Base-by-base conservation (phyloP, 2,797 vertebrate species). In the Esox masquinongy region DNA sequence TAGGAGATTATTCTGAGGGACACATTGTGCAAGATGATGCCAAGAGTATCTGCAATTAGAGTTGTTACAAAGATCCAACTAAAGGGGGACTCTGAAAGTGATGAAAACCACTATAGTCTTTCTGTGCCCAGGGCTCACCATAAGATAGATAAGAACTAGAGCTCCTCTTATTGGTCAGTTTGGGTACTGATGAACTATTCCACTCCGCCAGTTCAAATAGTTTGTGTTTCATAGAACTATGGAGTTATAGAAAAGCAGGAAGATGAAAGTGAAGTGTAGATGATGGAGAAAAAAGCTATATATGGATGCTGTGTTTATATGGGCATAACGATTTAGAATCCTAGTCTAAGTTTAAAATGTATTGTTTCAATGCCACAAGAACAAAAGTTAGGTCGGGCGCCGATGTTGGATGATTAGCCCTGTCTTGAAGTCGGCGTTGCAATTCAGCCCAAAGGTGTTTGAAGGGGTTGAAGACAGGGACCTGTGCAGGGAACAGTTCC, bases 101-200 rank as follows among this genome's bases (percentile, higher is more conserved):
- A 76, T 79, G 63, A 80, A 77, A 72, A 63, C 76, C 39, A 43
- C 39, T 9, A 43, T 9, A 36, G 17, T 72, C 72, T 74, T 74
- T 77, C 56, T 63, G 39, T 67, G 79, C 56, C 68, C 74, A 36
- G 53, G 39, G 17, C 0, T 19, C 12, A 15, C 17, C 34, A 4
- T 1, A 8, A 39, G 2, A 5, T 36, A 1, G 17, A 34, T 17
- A 85, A 79, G 88, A 86, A 29, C 82, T 77, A 85, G 68, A 88
- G 89, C 88, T 81, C 86, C 90, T 74, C 84, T 76, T 53, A 4
- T 63, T 79, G 90, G 85, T 78, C 1, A 2, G 0, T 1, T 6
- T 0, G 1, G 5, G 74, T 34, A 66, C 80, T 84, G 74, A 80
- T 74, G 50, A 26, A 71, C 0, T n/a, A 24, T 70, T n/a, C 26